Evolutionary conservation across 2,113 vertebrate genomes (phyloP), one percentile per base, ranked within the genome.

Genomic region (Nanorana parkeri): DNA sequence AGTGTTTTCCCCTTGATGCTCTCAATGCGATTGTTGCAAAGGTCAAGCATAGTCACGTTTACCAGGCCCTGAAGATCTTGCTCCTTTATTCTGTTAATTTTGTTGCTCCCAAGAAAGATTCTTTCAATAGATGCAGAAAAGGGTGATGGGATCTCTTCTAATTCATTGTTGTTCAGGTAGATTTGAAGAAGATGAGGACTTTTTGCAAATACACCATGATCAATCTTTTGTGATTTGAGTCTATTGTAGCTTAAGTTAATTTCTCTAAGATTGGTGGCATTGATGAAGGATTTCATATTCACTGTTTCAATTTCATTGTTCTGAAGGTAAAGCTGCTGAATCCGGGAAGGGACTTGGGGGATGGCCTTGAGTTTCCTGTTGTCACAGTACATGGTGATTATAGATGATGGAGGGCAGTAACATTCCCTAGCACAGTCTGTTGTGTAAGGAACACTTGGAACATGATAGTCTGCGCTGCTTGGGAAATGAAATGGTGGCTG

Each of bases 171-270:
- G n/a, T 95, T 87, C 76, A 95, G 78, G 69, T 94, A 90, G 83
- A 95, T 92, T 64, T 93, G 92, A 72, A 90, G 36, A 77, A 96
- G 86, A 41, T 91, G 85, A 71, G 90, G 78, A 73, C 94, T 69
- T 63, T 89, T 93, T n/a, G 79, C 85, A 86, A 96, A 95, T 65
- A 91, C 88, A 26, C 90, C 90, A 0, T 82, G 73, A n/a, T 93
- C 92, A 68, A 94, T 93, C 78, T 87, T 86, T 36, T 89, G 87
- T 80, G 85, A 94, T 81, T 92, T 93, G 36, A 95, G 93, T 73
- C 90, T 94, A 86, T 96, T 96, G 86, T 94, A 86, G 66, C 90
- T 93, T 29, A 95, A 89, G 66, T 96, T 92, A 73, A 95, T 93
- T 90, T 95, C 93, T 84, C 86, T 91, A 77, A 96, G 28, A 19